Base-by-base conservation (phyloP, 2,888 invertebrate genomes). In the Plagiodera versicolora region DNA sequence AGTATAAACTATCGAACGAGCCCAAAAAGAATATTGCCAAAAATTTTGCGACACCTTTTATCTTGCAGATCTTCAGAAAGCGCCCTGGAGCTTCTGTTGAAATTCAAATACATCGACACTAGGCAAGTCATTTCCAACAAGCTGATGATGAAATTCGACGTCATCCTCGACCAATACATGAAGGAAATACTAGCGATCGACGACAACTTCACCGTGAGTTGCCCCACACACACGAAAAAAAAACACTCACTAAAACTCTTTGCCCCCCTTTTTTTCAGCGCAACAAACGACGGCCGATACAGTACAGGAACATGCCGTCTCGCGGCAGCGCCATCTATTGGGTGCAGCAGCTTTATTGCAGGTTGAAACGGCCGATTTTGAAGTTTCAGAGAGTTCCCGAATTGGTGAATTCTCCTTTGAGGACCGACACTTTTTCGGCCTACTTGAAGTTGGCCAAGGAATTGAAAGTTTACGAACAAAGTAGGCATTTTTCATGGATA, bases 281-380 rank as follows among this genome's bases (percentile, higher is more conserved):
- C 71, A 85, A 81, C 66, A 84, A 85, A 20, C 82, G 85, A 64
- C 81, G 83, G 64, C 92, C 92, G 0, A 89, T 91, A 0, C 76
- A 92, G 30, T 83, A 90, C 19, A 86, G 88, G 58, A 86, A 91
- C 73, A 90, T 92, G 70, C 91, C 94, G 0, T 89, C 90, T 0
- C 85, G 87, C n/a, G 88, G 91, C 3, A 94, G 95, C 8, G 85
- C 92, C 16, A 91, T 96, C 65, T 90, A 88, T 77, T 96, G 95
- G 95, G 89, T 89, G 11, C 84, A 92, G 47, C 85, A 90, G 56
- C 81, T 95, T 16, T 91, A 92, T 73, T 86, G 89, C 68, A 87
- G 88, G 67, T 84, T 96, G 70, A 94, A 93, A 76, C 86, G 85
- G 65, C 89, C 94, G 0, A 88, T 94, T 19, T 81, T 94, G 72